Base-by-base conservation (phyloP, 2,113 vertebrate genomes). In the Ailurus styani region DNA sequence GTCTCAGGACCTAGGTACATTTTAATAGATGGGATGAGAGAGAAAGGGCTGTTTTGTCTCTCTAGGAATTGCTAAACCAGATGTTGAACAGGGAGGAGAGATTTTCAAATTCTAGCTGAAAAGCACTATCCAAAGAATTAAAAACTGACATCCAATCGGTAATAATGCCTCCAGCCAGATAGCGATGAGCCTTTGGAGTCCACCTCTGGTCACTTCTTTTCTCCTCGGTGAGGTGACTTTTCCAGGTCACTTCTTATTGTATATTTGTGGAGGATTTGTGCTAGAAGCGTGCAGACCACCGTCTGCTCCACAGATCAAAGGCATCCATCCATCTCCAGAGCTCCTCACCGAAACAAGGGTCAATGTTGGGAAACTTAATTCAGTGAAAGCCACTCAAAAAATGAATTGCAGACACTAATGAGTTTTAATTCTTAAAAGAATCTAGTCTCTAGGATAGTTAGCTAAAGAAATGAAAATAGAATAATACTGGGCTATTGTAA, bases 31-130 rank as follows among this genome's bases (percentile, higher is more conserved):
- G 97, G 97, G 97, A 98, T 98, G 97, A 97, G 98, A 98, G 98
- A 98, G 98, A 98, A 98, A 98, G 98, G 97, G 89, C 98, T 98
- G 98, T 95, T 98, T 98, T 99, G 98, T 94, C 98, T 98, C 97
- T 87, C 97, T 96, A 98, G 97, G 96, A 98, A 99, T 98, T 88
- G 98, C 98, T 98, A 96, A 98, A 98, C 96, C 98, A 99, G 99
- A 99, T 99, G 99, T 98, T 78, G 98, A 94, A 92, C 93, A 93
- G 8, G 93, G 98, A 98, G 95, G 94, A 87, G 96, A 95, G 27
- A 57, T 98, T 97, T 97, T 40, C 52, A 91, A 60, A 96, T 98
- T 90, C 98, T 96, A 96, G 95, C 97, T 75, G 97, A 96, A 98
- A 97, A 95, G 96, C 93, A 84, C 96, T 62, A 96, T 97, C 97